These are phyloP conservation scores for Mormyrus proboscirostris DNA, from an alignment of 2,797 vertebrate species.

Conservation along the genomic window DNA sequence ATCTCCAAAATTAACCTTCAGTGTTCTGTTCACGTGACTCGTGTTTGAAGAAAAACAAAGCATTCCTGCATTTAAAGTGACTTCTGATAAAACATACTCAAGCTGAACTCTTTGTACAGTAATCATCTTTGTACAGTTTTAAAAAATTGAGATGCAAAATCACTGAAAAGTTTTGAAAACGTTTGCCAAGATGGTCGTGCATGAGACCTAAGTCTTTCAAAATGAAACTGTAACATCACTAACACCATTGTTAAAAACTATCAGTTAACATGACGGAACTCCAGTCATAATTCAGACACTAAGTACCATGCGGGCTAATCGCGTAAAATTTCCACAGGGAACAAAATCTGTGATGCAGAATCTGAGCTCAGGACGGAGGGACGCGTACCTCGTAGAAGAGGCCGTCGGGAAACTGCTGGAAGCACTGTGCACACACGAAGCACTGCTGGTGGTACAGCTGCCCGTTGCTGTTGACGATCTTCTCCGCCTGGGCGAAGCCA, in stretches of 20 bases:
- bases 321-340: not conserved
- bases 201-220: not conserved
- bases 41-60: not conserved
- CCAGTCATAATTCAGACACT: not conserved
- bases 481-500: conserved; percentile 85
- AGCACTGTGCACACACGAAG: conserved; percentile 96
- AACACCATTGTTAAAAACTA: not conserved
- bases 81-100: not conserved
- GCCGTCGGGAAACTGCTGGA: conserved; percentile 93
- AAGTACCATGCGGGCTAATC: not conserved
- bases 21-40: not conserved
- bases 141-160: not conserved
- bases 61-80: not conserved
- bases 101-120: not conserved
- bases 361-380: not conserved
- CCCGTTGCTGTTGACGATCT: conserved; percentile 95
- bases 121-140: not conserved
- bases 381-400: conserved; percentile 88
- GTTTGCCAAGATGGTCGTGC: not conserved
- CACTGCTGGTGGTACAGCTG: conserved; percentile 95
- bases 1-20: not conserved
- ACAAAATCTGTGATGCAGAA: not conserved
- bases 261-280: not conserved
- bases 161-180: not conserved
- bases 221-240: not conserved